phyloP scores from a whole-genome alignment of 2,113 vertebrate species.

The Bubo bubo region DNA sequence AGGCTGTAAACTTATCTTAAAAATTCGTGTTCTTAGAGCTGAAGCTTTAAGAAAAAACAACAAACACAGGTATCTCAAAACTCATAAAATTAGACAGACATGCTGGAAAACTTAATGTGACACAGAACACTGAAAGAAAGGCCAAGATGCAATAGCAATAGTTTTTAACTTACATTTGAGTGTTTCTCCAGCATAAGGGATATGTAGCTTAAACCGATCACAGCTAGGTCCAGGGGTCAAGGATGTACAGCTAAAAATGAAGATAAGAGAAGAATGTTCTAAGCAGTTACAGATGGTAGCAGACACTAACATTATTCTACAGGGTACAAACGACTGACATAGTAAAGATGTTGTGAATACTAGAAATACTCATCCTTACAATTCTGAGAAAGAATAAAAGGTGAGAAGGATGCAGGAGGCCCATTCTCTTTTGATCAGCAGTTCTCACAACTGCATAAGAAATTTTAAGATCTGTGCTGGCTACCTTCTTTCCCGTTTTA shows the following conservation, averaged over 20 bases:
- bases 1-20: neutral
- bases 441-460: neutral
- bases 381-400: neutral
- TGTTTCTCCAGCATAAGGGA: constrained; percentile 97
- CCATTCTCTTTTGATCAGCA: neutral
- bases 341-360: neutral
- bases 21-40: neutral
- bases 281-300: neutral
- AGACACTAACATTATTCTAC: neutral
- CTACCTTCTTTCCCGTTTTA: neutral
- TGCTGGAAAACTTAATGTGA: neutral
- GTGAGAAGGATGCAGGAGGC: neutral
- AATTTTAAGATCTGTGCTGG: neutral
- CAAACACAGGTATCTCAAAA: neutral
- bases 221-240: constrained; percentile 94
- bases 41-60: neutral
- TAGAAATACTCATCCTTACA: neutral
- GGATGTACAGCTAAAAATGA: constrained; percentile 86
- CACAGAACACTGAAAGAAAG: neutral
- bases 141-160: neutral
- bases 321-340: neutral
- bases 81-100: neutral
- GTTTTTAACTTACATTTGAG: constrained; percentile 90
- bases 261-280: neutral
- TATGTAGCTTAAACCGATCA: constrained; percentile 97